Conservation (phyloP, 2,888 invertebrate species). For the Fragum fragum region DNA sequence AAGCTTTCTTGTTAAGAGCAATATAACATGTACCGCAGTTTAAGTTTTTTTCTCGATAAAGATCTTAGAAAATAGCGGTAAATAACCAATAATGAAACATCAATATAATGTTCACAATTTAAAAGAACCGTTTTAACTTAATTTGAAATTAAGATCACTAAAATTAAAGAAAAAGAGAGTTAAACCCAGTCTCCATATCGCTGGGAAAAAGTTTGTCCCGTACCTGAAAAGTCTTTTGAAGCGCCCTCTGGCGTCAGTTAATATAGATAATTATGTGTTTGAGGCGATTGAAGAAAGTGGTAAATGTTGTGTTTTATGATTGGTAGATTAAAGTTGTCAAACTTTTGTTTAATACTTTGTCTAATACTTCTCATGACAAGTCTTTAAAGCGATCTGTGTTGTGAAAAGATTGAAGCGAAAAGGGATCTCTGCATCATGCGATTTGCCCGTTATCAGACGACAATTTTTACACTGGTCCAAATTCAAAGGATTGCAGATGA, state of each 20-base stretch:
- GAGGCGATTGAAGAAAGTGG: constrained; percentile 35
- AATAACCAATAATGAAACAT: constrained; percentile 27
- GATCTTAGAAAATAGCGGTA: constrained; percentile 26
- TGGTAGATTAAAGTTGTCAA: constrained; percentile 3
- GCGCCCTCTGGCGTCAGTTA: constrained; percentile 42
- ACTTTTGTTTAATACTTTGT: not conserved
- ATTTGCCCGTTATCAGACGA: too few relatives aligned
- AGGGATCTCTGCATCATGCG: too few relatives aligned
- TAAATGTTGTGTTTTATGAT: constrained; percentile 11
- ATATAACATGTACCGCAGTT: too few relatives aligned
- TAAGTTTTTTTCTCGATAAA: constrained; percentile 17
- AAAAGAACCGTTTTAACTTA: constrained; percentile 24
- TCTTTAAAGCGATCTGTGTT: not conserved
- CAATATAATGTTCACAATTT: constrained; percentile 24
- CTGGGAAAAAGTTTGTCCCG: constrained; percentile 14
- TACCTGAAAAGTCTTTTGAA: constrained; percentile 31
- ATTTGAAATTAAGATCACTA: constrained; percentile 15
- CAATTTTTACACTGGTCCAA: too few relatives aligned
- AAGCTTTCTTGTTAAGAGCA: too few relatives aligned
- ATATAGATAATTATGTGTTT: constrained; percentile 41
- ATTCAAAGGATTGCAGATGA: too few relatives aligned
- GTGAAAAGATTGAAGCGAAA: too few relatives aligned
- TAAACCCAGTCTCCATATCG: not conserved
- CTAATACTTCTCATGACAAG: not conserved
- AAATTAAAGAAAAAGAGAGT: not conserved